These are phyloP conservation scores for Muschampia plurimacula DNA, from an alignment of 2,888 invertebrate genomes.

Conservation along the genomic window DNA sequence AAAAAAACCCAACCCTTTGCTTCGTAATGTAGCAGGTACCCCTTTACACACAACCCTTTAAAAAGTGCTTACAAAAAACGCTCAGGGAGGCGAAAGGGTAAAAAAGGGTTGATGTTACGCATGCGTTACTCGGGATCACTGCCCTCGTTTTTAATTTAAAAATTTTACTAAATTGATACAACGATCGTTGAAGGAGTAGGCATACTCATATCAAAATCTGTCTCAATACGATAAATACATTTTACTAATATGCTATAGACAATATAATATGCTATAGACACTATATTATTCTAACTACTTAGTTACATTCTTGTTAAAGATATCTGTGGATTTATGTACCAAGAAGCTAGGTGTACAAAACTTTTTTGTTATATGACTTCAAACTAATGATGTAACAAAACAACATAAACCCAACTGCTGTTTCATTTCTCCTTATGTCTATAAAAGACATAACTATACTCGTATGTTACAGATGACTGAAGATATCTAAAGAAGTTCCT, in stretches of 20 bases:
- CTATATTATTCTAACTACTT: neutral
- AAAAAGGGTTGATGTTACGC: slow-evolving; percentile 84
- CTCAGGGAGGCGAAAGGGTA: slow-evolving; percentile 81
- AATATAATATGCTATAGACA: too few species aligned
- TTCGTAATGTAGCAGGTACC: slow-evolving; percentile 81
- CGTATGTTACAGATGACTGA: slow-evolving; percentile 16
- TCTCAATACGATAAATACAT: neutral
- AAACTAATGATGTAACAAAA: neutral
- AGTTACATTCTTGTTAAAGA: neutral
- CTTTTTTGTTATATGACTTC: neutral
- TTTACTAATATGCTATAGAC: too few species aligned
- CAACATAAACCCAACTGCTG: neutral
- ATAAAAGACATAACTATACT: neutral
- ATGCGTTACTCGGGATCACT: slow-evolving; percentile 79
- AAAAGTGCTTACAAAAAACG: slow-evolving; percentile 81
- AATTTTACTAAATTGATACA: slow-evolving; percentile 51
- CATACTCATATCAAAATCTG: neutral
- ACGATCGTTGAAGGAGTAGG: neutral
- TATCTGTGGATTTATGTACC: neutral
- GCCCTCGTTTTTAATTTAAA: slow-evolving; percentile 79
- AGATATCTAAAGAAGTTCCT: slow-evolving; percentile 17
- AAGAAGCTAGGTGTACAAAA: too few species aligned
- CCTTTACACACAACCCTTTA: slow-evolving; percentile 79
- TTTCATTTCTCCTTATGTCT: neutral
- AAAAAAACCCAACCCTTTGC: slow-evolving; percentile 82